Base-by-base conservation (phyloP, 2,113 vertebrate genomes). In the Parus major region DNA sequence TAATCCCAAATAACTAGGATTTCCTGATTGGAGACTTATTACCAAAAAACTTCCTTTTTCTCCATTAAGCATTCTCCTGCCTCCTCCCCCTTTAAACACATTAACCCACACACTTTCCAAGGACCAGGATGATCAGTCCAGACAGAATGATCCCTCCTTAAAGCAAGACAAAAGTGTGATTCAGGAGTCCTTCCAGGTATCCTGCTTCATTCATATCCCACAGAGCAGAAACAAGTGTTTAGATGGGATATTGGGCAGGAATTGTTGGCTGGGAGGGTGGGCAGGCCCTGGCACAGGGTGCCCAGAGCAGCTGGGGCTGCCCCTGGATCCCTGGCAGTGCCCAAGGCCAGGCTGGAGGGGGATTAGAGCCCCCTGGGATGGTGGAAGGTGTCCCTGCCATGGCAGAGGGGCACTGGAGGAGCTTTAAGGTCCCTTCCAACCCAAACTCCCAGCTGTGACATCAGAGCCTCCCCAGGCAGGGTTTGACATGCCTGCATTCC, bases 231-330 rank as follows among this genome's bases (percentile, higher is more conserved):
- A 3, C 0, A 12, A 42, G 18, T 27, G 24, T 33, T 77, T 14
- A 42, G 24, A 24, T 50, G 31, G 71, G 36, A 70, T 8, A 9
- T 3, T 64, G 72, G 72, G 56, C 0, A 70, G 80, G 31, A 35
- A 70, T 77, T 55, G 1, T 22, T 69, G 0, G 0, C 22, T 83
- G 49, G 0, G 6, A 78, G 56, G 71, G 49, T 49, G 63, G 25
- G 4, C 0, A 76, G 61, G 63, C 25, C n/a, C 63, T 63, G 79
- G 56, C 63, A 12, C 49, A 76, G 79, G 53, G 12, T 82, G 17
- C 14, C 25, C 70, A 76, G 63, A 69, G 61, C 20, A 82, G 79
- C 78, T 82, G 69, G 2, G 78, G 86, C 69, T 53, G 69, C 39
- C 69, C 61, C 53, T 73, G 82, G 50, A 69, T 42, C 41, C 41